These are phyloP conservation scores for Leucoma salicis DNA, from an alignment of 2,888 invertebrate genomes.

Conservation along the genomic window DNA sequence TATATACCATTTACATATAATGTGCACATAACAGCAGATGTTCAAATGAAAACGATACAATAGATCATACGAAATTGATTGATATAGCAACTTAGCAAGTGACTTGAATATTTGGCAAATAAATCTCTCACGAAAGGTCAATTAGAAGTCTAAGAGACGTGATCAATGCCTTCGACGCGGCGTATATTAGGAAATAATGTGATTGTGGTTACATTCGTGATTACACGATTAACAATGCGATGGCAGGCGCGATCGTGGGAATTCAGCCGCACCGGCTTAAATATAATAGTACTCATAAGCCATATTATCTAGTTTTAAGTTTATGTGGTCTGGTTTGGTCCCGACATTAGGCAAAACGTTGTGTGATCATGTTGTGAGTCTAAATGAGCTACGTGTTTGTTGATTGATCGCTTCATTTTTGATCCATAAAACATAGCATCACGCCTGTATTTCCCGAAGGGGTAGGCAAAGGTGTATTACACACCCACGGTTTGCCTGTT, in stretches of 20 bases:
- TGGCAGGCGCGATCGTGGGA: conserved; percentile 27
- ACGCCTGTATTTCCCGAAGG: too few relatives aligned
- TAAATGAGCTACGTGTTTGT: too few relatives aligned
- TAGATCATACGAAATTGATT: too few relatives aligned
- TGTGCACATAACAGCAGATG: too few relatives aligned
- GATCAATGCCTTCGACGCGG: conserved; percentile 15
- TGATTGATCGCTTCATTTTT: too few relatives aligned
- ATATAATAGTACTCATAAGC: background rate
- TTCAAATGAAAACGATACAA: too few relatives aligned
- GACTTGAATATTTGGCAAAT: background rate
- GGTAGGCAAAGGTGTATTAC: too few relatives aligned
- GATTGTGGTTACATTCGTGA: conserved; percentile 27
- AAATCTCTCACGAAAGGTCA: conserved; percentile 16
- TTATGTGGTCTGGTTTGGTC: background rate
- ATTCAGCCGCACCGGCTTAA: conserved; percentile 12
- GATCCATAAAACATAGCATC: too few relatives aligned
- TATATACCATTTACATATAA: too few relatives aligned
- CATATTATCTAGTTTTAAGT: background rate
- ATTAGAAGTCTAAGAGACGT: conserved; percentile 14
- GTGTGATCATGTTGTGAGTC: too few relatives aligned
- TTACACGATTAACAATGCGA: conserved; percentile 27
- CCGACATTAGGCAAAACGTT: conserved; percentile 10
- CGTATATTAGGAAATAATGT: conserved; percentile 27
- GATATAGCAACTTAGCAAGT: too few relatives aligned
- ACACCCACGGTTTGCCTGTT: too few relatives aligned